These are phyloP conservation scores for Euphysa ruthae DNA, from an alignment of 30 jellyfish, hydroid and myxozoan species.

Conservation along the genomic window DNA sequence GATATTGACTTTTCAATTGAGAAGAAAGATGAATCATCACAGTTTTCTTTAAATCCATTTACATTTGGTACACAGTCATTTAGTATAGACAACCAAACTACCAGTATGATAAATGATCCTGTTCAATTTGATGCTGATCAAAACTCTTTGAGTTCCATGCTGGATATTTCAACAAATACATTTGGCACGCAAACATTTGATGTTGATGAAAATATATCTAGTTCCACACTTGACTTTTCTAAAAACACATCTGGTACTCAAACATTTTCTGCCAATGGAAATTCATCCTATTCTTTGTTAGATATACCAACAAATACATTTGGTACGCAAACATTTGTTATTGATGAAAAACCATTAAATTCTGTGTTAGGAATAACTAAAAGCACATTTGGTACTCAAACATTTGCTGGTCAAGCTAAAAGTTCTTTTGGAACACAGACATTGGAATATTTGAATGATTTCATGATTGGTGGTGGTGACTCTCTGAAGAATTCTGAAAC, in stretches of 20 bases:
- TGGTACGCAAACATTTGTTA: conserved; percentile 35
- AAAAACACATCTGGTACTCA: conserved; percentile 16
- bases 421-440: too few relatives aligned
- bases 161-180: neutral
- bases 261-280: too few relatives aligned
- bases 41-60: too few relatives aligned
- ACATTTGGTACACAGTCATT: neutral
- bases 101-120: too few relatives aligned
- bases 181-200: conserved; percentile 15
- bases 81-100: too few relatives aligned
- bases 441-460: neutral
- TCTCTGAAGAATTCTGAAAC: conserved; percentile 14
- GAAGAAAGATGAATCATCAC: neutral
- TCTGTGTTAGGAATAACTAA: neutral
- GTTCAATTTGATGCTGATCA: neutral
- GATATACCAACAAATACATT: neutral
- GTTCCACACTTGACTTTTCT: neutral
- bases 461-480: neutral
- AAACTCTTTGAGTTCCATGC: neutral
- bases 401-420: too few relatives aligned
- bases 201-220: neutral
- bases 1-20: conserved; percentile 6
- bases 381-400: too few relatives aligned
- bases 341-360: conserved; percentile 19
- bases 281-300: neutral